Evolutionary conservation across 2,113 vertebrate genomes (phyloP), one percentile per base, ranked within the genome.

Genomic region (Chaetodon trifascialis): DNA sequence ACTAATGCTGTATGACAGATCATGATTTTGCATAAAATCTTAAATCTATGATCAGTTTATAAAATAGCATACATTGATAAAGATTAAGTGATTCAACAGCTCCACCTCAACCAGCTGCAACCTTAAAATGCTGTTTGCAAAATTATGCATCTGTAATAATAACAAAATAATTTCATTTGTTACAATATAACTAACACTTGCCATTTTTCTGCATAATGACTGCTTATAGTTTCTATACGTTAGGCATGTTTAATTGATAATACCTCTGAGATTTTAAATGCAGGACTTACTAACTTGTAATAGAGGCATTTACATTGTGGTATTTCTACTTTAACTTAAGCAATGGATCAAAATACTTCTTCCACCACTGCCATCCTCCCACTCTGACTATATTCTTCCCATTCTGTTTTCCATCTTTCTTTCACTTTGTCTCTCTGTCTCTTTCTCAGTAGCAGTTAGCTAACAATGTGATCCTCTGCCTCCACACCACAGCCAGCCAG

Each of bases 391-490:
- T 21, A 69, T 80, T 46, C 70, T 76, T 79, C 36, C 46, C 23
- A 17, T 68, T 86, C 38, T 86, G 4, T 44, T 73, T 80, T 82
- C 34, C 25, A 10, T 65, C 17, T 72, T 66, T 64, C 47, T 67
- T 34, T 73, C n/a, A 23, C 74, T 72, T 64, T 70, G 21, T 44
- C 42, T 54, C 14, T 52, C 42, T 30, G 8, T 67, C 70, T 59
- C 49, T 82, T 63, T 70, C 72, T 84, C 70, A 52, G 56, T 38
- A 51, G 66, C 70, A 54, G 80, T 84, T 60, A 79, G 71, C 85
- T 88, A 82, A 90, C 69, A 83, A 71, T 74, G 71, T 79, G 54
- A 44, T 80, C 52, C 62, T 85, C 59, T 85, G 74, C 84, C 88
- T 90, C 83, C 91, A 87, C 80, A 80, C 59, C 55, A 23, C 80